These are phyloP conservation scores for Vicugna pacos DNA, from an alignment of 2,113 vertebrate genomes.

Conservation along the genomic window DNA sequence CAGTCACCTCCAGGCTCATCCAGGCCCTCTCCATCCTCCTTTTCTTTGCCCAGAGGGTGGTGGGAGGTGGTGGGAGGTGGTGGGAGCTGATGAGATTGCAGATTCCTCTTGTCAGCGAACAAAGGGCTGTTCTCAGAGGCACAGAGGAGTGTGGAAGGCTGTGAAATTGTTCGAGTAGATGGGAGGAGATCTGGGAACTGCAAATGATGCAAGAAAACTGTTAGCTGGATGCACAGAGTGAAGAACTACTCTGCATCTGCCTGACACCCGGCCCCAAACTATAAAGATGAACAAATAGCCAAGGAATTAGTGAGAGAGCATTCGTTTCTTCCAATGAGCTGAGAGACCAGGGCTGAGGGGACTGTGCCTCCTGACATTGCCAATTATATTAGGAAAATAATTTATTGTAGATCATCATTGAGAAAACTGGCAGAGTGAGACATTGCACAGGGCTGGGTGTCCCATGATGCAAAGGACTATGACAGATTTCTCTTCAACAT, in stretches of 20 bases:
- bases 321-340: not conserved
- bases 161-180: not conserved
- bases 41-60: not conserved
- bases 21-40: not conserved
- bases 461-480: not conserved
- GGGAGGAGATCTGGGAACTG: not conserved
- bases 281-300: not conserved
- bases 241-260: not conserved
- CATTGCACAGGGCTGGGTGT: not conserved
- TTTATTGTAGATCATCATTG: too few relatives aligned
- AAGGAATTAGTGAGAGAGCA: not conserved
- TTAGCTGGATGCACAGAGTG: not conserved
- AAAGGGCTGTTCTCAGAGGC: slow-evolving; percentile 64
- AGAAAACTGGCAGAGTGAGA: not conserved
- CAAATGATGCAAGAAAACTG: not conserved
- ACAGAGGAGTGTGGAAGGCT: not conserved
- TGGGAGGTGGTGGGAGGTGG: slow-evolving; percentile 69
- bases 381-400: not conserved
- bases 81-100: slow-evolving; percentile 50
- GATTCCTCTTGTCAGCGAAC: slow-evolving; percentile 42
- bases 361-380: not conserved
- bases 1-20: not conserved
- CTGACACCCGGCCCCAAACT: accelerated
- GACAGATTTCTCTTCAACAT: not conserved
- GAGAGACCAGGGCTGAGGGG: not conserved